Evolutionary conservation across 2,888 invertebrate species (phyloP), one percentile per base, ranked within the genome.

Genomic region (Podabrus alpinus): DNA sequence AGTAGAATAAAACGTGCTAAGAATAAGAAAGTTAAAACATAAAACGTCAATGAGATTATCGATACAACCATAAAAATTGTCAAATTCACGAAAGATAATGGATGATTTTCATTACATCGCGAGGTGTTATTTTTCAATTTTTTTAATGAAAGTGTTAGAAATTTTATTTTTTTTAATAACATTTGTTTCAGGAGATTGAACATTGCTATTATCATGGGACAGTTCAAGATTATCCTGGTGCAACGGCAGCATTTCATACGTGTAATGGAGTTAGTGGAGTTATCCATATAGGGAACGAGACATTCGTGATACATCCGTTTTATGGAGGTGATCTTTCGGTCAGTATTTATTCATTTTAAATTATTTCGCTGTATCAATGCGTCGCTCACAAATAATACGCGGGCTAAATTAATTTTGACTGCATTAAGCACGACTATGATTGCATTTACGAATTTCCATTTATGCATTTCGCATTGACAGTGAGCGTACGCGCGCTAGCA

Each of bases 201-300:
- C 98, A 98, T 89, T 99, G 99, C 88, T 99, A 98, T 90, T 99
- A 99, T 88, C 98, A 99, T 88, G 98, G 98, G 77, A 95, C 95
- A 3, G 97, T 99, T 74, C 97, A 96, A 88, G 97, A 97, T 89
- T 97, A 97, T 89, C 97, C 97, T 9, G 97, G 97, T 80, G 97
- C 98, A 17, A 95, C 95, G 80, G 98, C 98, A 19, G 98, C 98
- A 82, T 95, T 99, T 89, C 97, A 97, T 89, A 99, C 98, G 71
- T 99, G 99, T 90, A 97, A 97, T 88, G 99, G 99, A 70, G 95
- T 99, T 83, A 96, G 97, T 84, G 98, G 98, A 16, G 96, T 99
- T 84, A 97, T 99, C 84, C 97, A 98, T 89, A 94, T 97, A 84
- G 96, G 97, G 86, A 98, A 99, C 90, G 98, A 98, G 88, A 98